Percentiles rank a stretch among this genome's conserved stretches.
Evolutionary conservation across 2,797 vertebrate genomes (phyloP).

Genomic region (Botia kubotai): DNA sequence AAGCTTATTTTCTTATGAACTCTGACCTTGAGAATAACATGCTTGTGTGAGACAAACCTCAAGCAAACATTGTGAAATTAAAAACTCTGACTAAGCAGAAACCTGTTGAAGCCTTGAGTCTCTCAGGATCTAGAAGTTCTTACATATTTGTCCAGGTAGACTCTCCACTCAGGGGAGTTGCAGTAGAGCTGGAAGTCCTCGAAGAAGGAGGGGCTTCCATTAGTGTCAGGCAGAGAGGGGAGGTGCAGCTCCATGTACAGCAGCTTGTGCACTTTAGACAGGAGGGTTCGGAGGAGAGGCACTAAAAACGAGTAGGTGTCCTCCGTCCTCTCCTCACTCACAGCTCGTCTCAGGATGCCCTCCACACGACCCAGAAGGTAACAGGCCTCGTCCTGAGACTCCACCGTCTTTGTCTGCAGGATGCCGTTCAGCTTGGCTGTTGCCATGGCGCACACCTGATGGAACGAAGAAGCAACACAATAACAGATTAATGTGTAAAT

Average conservation of each 20-base stretch:
- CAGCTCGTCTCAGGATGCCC: conserved; percentile 86
- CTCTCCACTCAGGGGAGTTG: conserved; percentile 90
- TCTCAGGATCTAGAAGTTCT: conserved; percentile 59
- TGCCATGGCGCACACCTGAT: conserved; percentile 92
- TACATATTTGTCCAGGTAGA: conserved; percentile 98
- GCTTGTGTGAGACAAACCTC: too few relatives aligned
- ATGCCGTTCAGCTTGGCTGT: conserved; percentile 95
- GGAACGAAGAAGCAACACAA: not conserved
- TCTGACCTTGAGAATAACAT: too few relatives aligned
- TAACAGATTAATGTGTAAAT: not conserved
- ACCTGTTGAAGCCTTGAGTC: too few relatives aligned
- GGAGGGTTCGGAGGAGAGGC: conserved; percentile 90
- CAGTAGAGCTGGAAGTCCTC: conserved; percentile 98
- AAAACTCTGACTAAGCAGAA: too few relatives aligned
- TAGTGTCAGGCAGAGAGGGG: conserved; percentile 90
- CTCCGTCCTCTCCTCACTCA: conserved; percentile 83
- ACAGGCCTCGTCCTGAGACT: conserved; percentile 93
- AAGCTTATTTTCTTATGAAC: too few relatives aligned
- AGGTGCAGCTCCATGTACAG: conserved; percentile 97
- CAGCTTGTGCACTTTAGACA: conserved; percentile 93
- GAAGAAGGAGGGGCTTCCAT: conserved; percentile 95
- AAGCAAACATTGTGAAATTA: too few relatives aligned
- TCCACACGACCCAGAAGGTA: conserved; percentile 93
- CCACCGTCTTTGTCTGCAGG: conserved; percentile 92
- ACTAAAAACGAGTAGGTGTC: conserved; percentile 93